Evolutionary conservation across 2,113 vertebrate genomes (phyloP).

Genomic region (Chionis minor): DNA sequence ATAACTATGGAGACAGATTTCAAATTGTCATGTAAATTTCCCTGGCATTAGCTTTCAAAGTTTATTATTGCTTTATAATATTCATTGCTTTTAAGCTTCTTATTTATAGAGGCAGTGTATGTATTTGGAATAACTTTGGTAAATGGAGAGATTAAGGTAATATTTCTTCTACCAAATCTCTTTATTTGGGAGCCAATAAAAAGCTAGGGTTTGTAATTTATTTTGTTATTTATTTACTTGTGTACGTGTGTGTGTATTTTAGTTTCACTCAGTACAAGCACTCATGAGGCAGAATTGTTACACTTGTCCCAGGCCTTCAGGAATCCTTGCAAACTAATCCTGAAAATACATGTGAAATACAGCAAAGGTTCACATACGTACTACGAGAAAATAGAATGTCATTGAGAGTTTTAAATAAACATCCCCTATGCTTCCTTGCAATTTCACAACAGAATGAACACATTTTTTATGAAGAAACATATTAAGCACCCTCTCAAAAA

Average conservation of each 20-base stretch:
- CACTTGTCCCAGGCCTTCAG: background rate
- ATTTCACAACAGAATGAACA: background rate
- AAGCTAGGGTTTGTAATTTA: background rate
- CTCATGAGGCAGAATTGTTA: background rate
- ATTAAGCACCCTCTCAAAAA: background rate
- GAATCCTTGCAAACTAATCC: background rate
- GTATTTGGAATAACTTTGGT: slow-evolving; percentile 18
- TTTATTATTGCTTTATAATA: slow-evolving; percentile 43
- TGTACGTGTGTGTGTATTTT: background rate
- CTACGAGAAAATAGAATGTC: background rate
- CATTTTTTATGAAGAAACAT: background rate
- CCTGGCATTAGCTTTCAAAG: background rate
- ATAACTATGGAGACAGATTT: slow-evolving; percentile 6
- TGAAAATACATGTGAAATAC: background rate
- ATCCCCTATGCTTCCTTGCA: background rate
- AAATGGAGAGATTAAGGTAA: slow-evolving; percentile 26
- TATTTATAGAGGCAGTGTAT: background rate
- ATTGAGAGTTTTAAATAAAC: background rate
- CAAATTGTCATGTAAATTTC: slow-evolving; percentile 47
- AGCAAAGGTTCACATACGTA: background rate
- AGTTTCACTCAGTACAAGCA: background rate
- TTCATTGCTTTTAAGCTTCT: slow-evolving; percentile 46
- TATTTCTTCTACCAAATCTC: background rate
- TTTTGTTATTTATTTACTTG: background rate
- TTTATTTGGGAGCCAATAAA: background rate